Percentiles rank a stretch among this genome's conserved stretches.
phyloP scores from a whole-genome alignment of 2,888 invertebrate species.

The Prosapia bicincta region DNA sequence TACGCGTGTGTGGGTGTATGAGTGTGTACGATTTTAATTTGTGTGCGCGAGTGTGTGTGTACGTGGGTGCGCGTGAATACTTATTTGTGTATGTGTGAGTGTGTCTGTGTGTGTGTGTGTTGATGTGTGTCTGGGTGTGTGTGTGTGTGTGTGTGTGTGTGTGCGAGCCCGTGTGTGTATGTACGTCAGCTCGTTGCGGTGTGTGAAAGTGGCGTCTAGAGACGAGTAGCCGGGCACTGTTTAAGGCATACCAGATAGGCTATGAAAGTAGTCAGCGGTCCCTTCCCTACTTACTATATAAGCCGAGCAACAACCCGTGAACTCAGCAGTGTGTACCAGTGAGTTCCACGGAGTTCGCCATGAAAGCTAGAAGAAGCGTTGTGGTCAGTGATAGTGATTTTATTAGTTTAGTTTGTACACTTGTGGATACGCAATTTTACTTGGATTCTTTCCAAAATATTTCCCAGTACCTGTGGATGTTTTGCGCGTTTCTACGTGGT shows the following conservation, averaged over 20 bases:
- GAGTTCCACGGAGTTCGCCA: neutral
- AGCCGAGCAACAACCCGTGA: neutral
- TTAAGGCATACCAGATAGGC: neutral
- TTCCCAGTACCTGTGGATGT: neutral
- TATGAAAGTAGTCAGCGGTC: neutral
- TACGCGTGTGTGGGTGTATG: too few relatives aligned
- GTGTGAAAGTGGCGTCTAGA: neutral
- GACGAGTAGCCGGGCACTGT: neutral
- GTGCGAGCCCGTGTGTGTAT: neutral
- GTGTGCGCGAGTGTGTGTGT: too few relatives aligned
- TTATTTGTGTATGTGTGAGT: too few relatives aligned
- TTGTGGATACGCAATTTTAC: neutral
- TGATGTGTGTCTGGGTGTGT: too few relatives aligned
- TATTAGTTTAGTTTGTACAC: neutral
- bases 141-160: too few relatives aligned
- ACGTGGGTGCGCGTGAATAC: too few relatives aligned
- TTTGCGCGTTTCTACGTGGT: neutral
- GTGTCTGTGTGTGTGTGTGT: too few relatives aligned
- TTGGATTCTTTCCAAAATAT: neutral
- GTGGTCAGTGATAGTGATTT: neutral
- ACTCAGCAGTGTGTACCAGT: neutral
- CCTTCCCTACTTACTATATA: neutral
- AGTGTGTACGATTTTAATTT: too few relatives aligned
- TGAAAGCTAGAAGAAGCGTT: neutral
- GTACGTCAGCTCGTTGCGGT: neutral